Percentiles rank a stretch among this genome's conserved stretches.
Evolutionary conservation across 2,888 invertebrate genomes (phyloP).

Genomic region (Fragum fragum): DNA sequence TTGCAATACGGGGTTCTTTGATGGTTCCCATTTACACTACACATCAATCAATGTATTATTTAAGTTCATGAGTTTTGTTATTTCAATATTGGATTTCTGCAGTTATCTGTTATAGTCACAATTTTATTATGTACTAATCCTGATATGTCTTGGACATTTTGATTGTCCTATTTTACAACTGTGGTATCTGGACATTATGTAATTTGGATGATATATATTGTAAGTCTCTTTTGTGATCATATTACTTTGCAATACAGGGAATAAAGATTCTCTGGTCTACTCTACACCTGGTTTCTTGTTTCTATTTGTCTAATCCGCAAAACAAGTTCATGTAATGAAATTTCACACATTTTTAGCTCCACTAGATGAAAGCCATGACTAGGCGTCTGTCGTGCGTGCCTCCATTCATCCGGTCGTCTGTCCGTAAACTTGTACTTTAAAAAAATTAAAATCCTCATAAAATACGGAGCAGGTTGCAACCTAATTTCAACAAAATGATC

Average conservation of each 20-base stretch:
- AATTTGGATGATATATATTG: conserved; percentile 61
- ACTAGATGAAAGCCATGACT: too few species aligned
- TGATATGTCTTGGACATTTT: background rate
- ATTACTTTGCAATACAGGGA: conserved; percentile 67
- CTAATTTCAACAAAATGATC: too few species aligned
- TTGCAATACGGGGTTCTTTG: too few species aligned
- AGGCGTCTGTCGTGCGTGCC: too few species aligned
- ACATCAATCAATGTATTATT: background rate
- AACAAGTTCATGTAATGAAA: too few species aligned
- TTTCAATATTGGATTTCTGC: background rate
- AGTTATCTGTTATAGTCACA: conserved; percentile 1
- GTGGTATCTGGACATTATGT: conserved; percentile 29
- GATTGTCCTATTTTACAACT: background rate
- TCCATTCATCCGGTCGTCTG: too few species aligned
- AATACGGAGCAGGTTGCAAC: too few species aligned
- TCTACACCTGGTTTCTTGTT: background rate
- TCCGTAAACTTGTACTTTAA: too few species aligned
- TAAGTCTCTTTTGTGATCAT: conserved; percentile 58
- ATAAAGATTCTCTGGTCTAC: conserved; percentile 61
- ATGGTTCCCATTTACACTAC: too few species aligned
- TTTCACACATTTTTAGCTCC: too few species aligned
- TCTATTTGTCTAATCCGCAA: too few species aligned
- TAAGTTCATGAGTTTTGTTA: background rate
- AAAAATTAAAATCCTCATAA: too few species aligned
- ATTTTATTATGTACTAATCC: background rate